phyloP scores from a whole-genome alignment of 2,888 invertebrate species.

The Pachycephus smyrnensis region DNA sequence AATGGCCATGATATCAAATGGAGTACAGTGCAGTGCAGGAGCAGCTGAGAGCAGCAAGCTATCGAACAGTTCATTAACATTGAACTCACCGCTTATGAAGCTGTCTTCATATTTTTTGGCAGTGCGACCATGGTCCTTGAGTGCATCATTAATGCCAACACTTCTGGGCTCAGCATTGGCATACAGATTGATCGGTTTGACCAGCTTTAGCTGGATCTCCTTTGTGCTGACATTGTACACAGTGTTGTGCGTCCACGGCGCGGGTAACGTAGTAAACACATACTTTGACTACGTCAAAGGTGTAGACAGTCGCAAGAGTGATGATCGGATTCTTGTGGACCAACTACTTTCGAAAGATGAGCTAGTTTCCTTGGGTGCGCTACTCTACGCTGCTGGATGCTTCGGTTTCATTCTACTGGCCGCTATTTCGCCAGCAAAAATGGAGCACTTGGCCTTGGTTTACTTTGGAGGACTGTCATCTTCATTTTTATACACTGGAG shows the following conservation, averaged over 20 bases:
- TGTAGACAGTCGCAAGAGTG: slow-evolving; percentile 92
- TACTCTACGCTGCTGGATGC: slow-evolving; percentile 89
- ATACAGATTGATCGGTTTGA: slow-evolving; percentile 81
- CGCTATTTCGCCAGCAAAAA: slow-evolving; percentile 86
- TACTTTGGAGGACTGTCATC: slow-evolving; percentile 96
- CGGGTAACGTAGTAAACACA: slow-evolving; percentile 96
- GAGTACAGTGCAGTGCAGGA: slow-evolving; percentile 34
- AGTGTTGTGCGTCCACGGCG: slow-evolving; percentile 92
- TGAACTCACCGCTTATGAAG: slow-evolving; percentile 79
- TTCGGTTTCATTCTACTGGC: slow-evolving; percentile 83
- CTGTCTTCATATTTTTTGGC: slow-evolving; percentile 90
- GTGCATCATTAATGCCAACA: slow-evolving; percentile 92
- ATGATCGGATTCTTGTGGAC: slow-evolving; percentile 95
- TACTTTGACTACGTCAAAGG: slow-evolving; percentile 96
- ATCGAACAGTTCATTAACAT: slow-evolving; percentile 36
- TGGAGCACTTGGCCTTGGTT: slow-evolving; percentile 94
- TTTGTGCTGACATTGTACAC: slow-evolving; percentile 87
- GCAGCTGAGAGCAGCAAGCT: slow-evolving; percentile 30
- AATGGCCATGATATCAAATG: slow-evolving; percentile 50
- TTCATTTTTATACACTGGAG: slow-evolving; percentile 96
- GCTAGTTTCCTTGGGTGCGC: slow-evolving; percentile 89
- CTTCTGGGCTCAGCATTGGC: slow-evolving; percentile 90
- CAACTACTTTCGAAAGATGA: slow-evolving; percentile 85
- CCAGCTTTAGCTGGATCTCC: slow-evolving; percentile 83
- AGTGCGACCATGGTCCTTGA: slow-evolving; percentile 93